Evolutionary conservation across 2,113 vertebrate genomes (phyloP), one percentile per base, ranked within the genome.

Genomic region (Ahaetulla prasina): DNA sequence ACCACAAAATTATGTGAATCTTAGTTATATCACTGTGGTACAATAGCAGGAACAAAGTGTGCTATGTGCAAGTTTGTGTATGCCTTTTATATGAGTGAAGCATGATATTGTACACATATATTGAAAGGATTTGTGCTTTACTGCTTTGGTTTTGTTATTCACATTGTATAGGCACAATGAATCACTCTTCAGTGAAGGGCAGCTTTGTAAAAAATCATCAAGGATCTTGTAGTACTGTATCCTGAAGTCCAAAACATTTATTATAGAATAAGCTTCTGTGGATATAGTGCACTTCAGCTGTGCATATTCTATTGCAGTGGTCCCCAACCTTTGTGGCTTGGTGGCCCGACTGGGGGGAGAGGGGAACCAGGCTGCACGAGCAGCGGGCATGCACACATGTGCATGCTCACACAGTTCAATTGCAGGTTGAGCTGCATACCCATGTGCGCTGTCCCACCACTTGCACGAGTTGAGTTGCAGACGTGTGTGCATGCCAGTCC

Each of bases 141-240:
- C 9, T 90, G 43, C 92, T 35, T 94, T 96, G 84, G 95, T 90
- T 96, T 93, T 95, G 91, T 96, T 16, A 57, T 4, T 43, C 94
- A 57, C 87, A 96, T 52, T 80, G 16, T 80, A 80, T 39, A 39
- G 68, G 35, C 35, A 39, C 35, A 80, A 18, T 39, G 60, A 68
- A 80, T 80, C 35, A 39, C 16, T 39, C 16, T 39, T 80, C 35
- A 20, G 7, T 80, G 7, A 39, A 80, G 68, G 35, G 68, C 9
- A 80, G 18, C 7, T 80, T 80, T 80, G 18, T 39, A 20, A 80
- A 80, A 80, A 80, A 39, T 80, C 7, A 80, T 80, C 68, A 80
- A 80, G 16, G n/a, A 39, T 35, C 18, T 80, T 80, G 68, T 39
- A 39, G 68, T 39, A 47, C 45, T 47, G 45, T 47, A 80, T 39